Percentiles rank a stretch among this genome's conserved stretches.
Evolutionary conservation across 2,113 vertebrate species (phyloP).

Genomic region (Litocranius walleri): DNA sequence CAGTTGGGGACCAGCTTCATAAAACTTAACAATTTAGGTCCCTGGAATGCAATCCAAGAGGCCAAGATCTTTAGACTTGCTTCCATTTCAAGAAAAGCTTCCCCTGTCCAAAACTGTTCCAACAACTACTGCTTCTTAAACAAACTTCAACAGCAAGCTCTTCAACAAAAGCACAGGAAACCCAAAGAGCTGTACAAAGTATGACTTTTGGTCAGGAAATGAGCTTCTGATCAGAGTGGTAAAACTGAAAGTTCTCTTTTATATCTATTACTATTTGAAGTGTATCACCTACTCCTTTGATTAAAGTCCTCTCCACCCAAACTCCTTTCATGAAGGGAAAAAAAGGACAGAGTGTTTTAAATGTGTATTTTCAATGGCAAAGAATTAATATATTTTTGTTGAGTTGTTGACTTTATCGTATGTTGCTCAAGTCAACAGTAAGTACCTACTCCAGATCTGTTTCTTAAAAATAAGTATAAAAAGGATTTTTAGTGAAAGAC

Average conservation of each 20-base stretch:
- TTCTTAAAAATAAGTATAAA: slow-evolving; percentile 13
- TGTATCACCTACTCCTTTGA: not conserved
- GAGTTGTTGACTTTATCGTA: not conserved
- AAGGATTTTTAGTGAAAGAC: not conserved
- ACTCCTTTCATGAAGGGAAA: not conserved
- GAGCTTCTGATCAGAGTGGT: slow-evolving; percentile 20
- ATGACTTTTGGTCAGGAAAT: slow-evolving; percentile 51
- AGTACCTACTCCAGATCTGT: not conserved
- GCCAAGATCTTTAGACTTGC: not conserved
- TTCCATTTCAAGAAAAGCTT: not conserved
- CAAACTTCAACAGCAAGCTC: slow-evolving; percentile 9
- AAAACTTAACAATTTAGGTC: not conserved
- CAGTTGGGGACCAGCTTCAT: not conserved
- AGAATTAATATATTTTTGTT: not conserved
- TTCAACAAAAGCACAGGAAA: slow-evolving; percentile 10
- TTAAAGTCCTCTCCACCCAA: not conserved
- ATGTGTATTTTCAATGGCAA: not conserved
- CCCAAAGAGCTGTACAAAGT: slow-evolving; percentile 21
- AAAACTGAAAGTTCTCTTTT: slow-evolving; percentile 33
- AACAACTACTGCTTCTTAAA: not conserved
- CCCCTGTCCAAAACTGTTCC: not conserved
- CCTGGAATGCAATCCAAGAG: not conserved
- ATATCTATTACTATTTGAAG: not conserved
- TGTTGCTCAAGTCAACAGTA: not conserved
- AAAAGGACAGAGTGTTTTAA: not conserved